Evolutionary conservation across 2,797 vertebrate species (phyloP), one percentile per base, ranked within the genome.

Genomic region (Rhyacichthys aspro): DNA sequence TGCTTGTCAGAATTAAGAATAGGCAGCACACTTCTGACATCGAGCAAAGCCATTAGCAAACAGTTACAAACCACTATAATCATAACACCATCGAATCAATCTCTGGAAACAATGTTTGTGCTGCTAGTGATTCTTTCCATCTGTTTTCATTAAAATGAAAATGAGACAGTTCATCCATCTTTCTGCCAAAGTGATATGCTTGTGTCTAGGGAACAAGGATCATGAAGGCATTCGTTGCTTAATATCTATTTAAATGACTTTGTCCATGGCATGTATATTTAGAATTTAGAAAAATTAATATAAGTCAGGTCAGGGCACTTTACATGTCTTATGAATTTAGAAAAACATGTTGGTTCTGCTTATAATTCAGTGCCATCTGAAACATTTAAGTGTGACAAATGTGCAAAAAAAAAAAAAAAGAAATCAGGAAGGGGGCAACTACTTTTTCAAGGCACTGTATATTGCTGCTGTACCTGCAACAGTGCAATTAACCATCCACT

Each of bases 131-230:
- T 74, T 69, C 49, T 65, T 76, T 70, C 79, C 73, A 84, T 87
- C 76, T 81, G 73, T 82, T 86, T 85, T 76, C 82, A 87, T 83
- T 83, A 76, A 77, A 86, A 86, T 82, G 69, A 78, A 81, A 81
- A 76, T 81, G 76, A 81, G 83, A 79, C 73, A 56, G 70, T 76
- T 75, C 82, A 78, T 83, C 67, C 66, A 57, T 80, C 71, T 78
- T 63, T 78, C 76, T 79, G 78, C 62, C 59, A 73, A 59, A 69
- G 55, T 55, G 59, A 77, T 63, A 53, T 33, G 48, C 55, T 38
- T 44, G 43, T 52, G 37, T 73, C 63, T 6, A 12, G 70, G 61
- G 70, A 70, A 49, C 52, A 52, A 44, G 39, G 43, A 37, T 43
- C 39, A 58, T 63, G 42, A 77, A 75, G 19, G 18, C 57, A 32